Evolutionary conservation across 1,140 invertebrate genomes (phyloP).

Genomic region (Trichonephila clavipes): DNA sequence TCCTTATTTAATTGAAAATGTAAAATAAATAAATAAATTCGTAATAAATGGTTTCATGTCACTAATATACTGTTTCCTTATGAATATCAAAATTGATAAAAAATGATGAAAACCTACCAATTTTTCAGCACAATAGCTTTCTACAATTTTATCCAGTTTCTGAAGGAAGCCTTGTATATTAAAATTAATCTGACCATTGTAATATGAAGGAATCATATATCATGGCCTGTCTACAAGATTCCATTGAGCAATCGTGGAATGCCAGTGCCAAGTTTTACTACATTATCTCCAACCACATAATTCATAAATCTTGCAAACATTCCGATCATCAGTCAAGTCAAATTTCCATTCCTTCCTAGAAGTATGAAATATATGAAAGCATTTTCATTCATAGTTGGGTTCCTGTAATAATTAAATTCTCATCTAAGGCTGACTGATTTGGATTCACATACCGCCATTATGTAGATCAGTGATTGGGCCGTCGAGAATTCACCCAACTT

Average conservation of each 20-base stretch:
- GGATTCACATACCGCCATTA: constrained; percentile 7
- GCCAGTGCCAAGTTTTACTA: not conserved
- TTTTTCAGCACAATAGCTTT: no score
- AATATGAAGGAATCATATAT: not conserved
- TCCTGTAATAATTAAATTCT: constrained; percentile 42
- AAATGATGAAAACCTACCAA: no score
- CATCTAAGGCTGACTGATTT: constrained; percentile 4
- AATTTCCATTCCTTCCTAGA: not conserved
- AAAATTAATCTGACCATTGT: constrained; percentile 12
- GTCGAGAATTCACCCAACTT: not conserved
- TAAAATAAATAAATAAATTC: no score
- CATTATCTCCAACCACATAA: not conserved
- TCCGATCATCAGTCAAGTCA: constrained; percentile 35
- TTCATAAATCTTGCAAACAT: constrained; percentile 19
- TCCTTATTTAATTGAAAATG: no score
- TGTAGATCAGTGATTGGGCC: not conserved
- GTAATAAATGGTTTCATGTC: no score
- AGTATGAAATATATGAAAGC: not conserved
- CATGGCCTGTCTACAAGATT: not conserved
- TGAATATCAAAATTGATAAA: no score
- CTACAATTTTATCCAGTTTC: no score
- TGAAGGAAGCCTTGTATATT: no score
- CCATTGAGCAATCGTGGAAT: not conserved
- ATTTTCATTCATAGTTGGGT: constrained; percentile 16
- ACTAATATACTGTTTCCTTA: no score